A percentile compares a stretch with the other conserved stretches of the same genome.
These are phyloP conservation scores for Babyrousa celebensis DNA, from an alignment of 2,797 vertebrate genomes.

Conservation along the genomic window DNA sequence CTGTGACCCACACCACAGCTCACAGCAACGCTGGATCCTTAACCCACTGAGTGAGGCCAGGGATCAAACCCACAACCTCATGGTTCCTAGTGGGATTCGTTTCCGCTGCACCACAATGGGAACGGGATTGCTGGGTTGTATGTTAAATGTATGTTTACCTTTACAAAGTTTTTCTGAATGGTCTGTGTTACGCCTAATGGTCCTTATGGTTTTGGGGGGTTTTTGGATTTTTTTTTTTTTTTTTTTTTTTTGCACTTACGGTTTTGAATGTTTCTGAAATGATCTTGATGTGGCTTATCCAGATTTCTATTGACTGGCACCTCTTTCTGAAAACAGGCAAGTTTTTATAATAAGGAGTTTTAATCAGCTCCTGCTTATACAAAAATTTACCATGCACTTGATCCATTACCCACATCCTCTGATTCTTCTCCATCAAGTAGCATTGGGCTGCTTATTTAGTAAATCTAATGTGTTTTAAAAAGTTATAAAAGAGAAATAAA, in stretches of 20 bases:
- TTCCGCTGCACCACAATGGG: no score
- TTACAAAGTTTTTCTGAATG: neutral
- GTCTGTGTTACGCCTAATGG: neutral
- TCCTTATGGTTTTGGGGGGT: neutral
- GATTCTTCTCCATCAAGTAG: neutral
- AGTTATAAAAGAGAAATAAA: neutral
- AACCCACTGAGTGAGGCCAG: no score
- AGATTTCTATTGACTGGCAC: slow-evolving; percentile 11
- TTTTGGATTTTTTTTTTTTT: no score
- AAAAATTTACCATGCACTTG: slow-evolving; percentile 11
- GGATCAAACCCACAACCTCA: no score
- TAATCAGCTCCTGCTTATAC: neutral
- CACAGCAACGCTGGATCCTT: no score
- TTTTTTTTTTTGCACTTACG: neutral
- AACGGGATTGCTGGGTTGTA: neutral
- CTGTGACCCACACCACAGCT: no score
- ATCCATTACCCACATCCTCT: neutral
- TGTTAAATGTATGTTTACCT: neutral
- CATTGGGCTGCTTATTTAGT: neutral
- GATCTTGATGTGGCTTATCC: neutral
- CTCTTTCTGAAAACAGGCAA: slow-evolving; percentile 14
- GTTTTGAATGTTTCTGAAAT: neutral
- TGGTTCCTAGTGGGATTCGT: no score
- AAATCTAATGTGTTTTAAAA: slow-evolving; percentile 55
- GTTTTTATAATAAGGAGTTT: slow-evolving; percentile 1